Percentiles rank a stretch among this genome's conserved stretches.
phyloP scores from a whole-genome alignment of 2,888 invertebrate genomes.

The Drosophila setosimentum region DNA sequence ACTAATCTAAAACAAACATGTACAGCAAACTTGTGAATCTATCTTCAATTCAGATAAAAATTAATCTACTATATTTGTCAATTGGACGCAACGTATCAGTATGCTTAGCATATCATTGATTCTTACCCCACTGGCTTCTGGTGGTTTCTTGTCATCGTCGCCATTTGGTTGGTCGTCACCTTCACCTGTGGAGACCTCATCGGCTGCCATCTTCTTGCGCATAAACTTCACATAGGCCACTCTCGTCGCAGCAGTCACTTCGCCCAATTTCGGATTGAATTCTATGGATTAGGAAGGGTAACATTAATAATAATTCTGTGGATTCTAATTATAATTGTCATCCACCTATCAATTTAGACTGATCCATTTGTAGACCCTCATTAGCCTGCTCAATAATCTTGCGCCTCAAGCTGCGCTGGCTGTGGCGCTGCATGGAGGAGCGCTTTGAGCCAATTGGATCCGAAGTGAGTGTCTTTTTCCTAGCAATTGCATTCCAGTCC shows the following conservation, averaged over 20 bases:
- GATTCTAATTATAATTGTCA: neutral
- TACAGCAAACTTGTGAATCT: neutral
- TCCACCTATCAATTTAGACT: constrained; percentile 89
- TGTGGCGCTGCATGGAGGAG: constrained; percentile 88
- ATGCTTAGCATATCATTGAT: neutral
- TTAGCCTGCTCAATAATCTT: constrained; percentile 90
- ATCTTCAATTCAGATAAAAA: neutral
- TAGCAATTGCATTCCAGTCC: constrained; percentile 94
- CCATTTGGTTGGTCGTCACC: constrained; percentile 41
- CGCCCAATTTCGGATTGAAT: constrained; percentile 92
- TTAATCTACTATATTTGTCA: neutral
- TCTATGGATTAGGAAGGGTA: constrained; percentile 85
- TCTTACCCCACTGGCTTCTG: constrained; percentile 54
- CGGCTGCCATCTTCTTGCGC: constrained; percentile 88
- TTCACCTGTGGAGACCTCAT: constrained; percentile 83
- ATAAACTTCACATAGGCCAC: constrained; percentile 96
- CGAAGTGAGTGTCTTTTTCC: constrained; percentile 88
- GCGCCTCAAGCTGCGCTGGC: constrained; percentile 90
- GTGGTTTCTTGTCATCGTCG: constrained; percentile 44
- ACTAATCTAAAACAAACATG: too few relatives aligned
- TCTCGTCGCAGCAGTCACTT: constrained; percentile 91
- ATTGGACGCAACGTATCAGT: neutral
- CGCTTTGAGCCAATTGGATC: constrained; percentile 93
- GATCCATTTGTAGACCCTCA: constrained; percentile 89
- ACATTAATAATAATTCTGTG: neutral